These are phyloP conservation scores for Aporrectodea caliginosa DNA, from an alignment of 1,140 invertebrate species.

Conservation along the genomic window DNA sequence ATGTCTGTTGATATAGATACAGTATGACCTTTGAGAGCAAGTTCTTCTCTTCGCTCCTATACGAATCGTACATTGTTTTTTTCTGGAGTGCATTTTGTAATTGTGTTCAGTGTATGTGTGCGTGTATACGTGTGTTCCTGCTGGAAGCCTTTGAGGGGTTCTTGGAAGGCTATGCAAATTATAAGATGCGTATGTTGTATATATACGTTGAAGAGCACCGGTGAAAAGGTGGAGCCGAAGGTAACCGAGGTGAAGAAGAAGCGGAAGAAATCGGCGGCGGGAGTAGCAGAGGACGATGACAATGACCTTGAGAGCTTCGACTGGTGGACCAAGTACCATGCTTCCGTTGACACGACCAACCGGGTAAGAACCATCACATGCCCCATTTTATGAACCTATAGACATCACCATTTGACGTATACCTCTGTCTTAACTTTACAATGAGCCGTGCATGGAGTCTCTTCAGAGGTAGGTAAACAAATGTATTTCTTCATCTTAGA, in stretches of 20 bases:
- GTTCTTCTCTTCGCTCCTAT: too few relatives aligned
- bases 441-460: neutral
- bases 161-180: too few relatives aligned
- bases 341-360: conserved; percentile 42
- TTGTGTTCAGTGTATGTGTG: too few relatives aligned
- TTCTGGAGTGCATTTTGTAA: too few relatives aligned
- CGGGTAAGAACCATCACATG: conserved; percentile 11
- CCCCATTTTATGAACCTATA: too few relatives aligned
- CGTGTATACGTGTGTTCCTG: too few relatives aligned
- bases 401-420: too few relatives aligned
- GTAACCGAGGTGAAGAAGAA: neutral
- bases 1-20: neutral
- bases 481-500: too few relatives aligned
- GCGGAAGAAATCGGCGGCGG: neutral
- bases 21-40: too few relatives aligned
- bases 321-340: conserved; percentile 87
- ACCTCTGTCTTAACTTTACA: neutral
- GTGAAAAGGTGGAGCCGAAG: neutral
- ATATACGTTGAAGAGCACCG: neutral
- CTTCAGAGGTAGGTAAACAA: neutral
- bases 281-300: conserved; percentile 19
- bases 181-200: too few relatives aligned
- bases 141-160: too few relatives aligned
- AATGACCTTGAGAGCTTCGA: conserved; percentile 64
- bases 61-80: too few relatives aligned